Evolutionary conservation across 2,888 invertebrate genomes (phyloP), one percentile per base, ranked within the genome.

Genomic region (Ichneumoninae sp.): DNA sequence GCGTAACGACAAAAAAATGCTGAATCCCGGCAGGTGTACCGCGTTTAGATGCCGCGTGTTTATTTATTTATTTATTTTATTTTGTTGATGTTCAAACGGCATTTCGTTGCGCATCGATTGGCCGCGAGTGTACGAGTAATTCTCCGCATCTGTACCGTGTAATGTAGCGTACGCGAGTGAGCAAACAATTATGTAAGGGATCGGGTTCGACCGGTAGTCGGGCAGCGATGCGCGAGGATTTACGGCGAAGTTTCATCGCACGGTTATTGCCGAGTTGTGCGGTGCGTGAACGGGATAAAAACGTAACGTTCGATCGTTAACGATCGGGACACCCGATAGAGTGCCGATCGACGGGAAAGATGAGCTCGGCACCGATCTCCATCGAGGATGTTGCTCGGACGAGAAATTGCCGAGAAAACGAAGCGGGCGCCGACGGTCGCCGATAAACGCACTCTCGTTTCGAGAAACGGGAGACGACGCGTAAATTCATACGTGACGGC

Each of bases 121-220:
- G 26, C 50, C 50, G 33, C 13, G 50, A 44, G 50, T 44, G 19
- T 69, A 36, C 54, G n/a, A 74, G 74, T 65, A 50, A 62, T 62
- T 65, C 47, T 0, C 74, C 50, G 62, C 62, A 62, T 62, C 62
- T 62, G 74, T 50, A 33, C 3, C 62, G 60, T 62, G 62, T 54
- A 68, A 62, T 69, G 54, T 50, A 40, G 26, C 19, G 50, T 60
- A 50, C 30, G 44, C 72, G 68, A 26, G 68, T 76, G 72, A n/a
- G 33, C 36, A 68, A 57, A 68, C 36, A 22, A 75, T 84, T 84
- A 84, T 70, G 81, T 84, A 84, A 84, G 81, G 50, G 77, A 81
- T 77, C 84, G 69, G 60, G 84, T 84, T 81, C 36, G 52, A 70
- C 71, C 84, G 69, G 77, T 74, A 69, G 66, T 75, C 60, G 50